These are phyloP conservation scores for Lepus oiostolus DNA, from an alignment of 2,797 vertebrate species.

Conservation along the genomic window DNA sequence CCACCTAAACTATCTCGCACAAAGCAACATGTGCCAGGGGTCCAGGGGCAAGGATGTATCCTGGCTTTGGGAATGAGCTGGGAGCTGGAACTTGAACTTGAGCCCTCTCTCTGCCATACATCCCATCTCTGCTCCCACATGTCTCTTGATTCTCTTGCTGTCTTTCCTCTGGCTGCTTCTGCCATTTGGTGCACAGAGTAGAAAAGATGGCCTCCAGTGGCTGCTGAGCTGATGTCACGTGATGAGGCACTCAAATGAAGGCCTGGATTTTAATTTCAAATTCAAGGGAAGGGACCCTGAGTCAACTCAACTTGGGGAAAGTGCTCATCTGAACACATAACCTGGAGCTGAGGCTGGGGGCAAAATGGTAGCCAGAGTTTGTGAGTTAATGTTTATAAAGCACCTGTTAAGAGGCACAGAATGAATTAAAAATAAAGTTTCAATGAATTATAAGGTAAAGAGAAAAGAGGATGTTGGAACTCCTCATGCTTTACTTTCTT, in stretches of 20 bases:
- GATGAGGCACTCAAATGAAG: background rate
- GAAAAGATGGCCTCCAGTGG: no score
- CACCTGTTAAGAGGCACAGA: background rate
- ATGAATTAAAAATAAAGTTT: constrained; percentile 14
- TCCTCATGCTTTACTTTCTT: background rate
- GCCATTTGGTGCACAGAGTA: background rate
- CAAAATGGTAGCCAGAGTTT: background rate
- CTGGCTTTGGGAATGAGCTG: background rate
- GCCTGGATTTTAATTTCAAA: background rate
- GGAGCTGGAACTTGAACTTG: background rate
- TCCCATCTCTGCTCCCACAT: background rate
- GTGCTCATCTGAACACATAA: background rate
- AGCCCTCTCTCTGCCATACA: background rate
- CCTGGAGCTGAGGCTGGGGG: background rate
- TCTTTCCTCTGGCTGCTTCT: background rate
- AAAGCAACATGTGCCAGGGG: background rate
- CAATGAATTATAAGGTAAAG: background rate
- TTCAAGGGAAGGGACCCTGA: background rate
- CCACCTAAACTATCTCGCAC: background rate
- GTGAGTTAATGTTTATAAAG: background rate
- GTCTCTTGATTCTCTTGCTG: background rate
- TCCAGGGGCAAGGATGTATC: background rate
- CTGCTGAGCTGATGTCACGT: background rate
- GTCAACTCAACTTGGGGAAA: background rate
- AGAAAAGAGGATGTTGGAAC: background rate